Evolutionary conservation across 2,888 invertebrate species (phyloP), one percentile per base, ranked within the genome.

Genomic region (Corbicula japonica): DNA sequence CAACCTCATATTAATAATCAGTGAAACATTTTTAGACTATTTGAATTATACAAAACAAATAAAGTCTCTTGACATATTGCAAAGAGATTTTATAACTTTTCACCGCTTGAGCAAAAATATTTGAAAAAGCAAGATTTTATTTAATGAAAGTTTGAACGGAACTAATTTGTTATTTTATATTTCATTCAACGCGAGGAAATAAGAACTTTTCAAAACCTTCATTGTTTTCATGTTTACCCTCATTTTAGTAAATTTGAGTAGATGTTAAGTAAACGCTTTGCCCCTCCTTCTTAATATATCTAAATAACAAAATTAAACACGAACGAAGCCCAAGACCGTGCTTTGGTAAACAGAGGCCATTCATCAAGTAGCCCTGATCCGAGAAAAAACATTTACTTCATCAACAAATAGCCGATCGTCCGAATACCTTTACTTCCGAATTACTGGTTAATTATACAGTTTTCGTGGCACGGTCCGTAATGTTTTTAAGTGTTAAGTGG

Each of bases 301-400:
- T 77, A 80, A 85, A 87, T 84, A 84, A 79, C 82, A 82, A 85
- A 87, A 83, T 84, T 81, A 87, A 87, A 87, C 87, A 87, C 35
- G 63, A 72, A 73, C 70, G 80, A 76, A 74, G 77, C 75, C 80
- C 66, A 77, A 76, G 63, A 75, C 68, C 35, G 54, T 4, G 26
- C 34, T 38, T 63, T 23, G 54, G 72, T 74, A 62, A 79, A 79
- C 46, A 79, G 23, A 30, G 30, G 15, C 65, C 60, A 74, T 74
- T 79, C 48, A 60, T 21, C 34, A 30, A 23, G n/a, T 38, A 23
- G 38, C 60, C 44, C 38, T 50, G 56, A 65, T 69, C 74, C 69
- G 52, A 48, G 52, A 52, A 46, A 63, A 69, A 60, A 62, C 73
- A 68, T 79, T 79, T 70, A 69, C 73, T 35, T 56, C 50, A 56